Percentiles rank a stretch among this genome's conserved stretches.
phyloP scores from a whole-genome alignment of 2,888 invertebrate species.

The Nectonema munidae region DNA sequence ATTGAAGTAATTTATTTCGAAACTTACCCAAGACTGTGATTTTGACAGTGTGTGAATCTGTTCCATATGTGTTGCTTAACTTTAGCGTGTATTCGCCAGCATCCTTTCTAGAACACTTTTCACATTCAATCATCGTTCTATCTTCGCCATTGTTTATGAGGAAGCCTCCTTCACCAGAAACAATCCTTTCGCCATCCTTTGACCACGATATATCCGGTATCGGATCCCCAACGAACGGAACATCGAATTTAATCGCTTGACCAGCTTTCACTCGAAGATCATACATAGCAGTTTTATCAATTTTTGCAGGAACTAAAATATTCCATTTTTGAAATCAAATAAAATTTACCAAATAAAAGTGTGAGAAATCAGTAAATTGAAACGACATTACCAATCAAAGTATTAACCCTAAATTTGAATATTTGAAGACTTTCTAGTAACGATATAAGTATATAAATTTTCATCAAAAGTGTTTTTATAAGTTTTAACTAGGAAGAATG shows the following conservation, averaged over 20 bases:
- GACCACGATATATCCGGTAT: constrained; percentile 61
- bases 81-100: constrained; percentile 56
- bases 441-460: too few species aligned
- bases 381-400: too few species aligned
- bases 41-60: constrained; percentile 61
- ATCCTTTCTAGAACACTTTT: constrained; percentile 59
- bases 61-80: constrained; percentile 61
- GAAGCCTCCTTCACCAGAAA: too few species aligned
- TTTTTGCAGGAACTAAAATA: constrained; percentile 41
- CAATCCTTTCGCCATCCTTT: constrained; percentile 41
- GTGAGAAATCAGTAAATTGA: too few species aligned
- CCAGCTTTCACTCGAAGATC: constrained; percentile 63
- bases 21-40: constrained; percentile 42
- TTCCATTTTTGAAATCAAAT: constrained; percentile 17
- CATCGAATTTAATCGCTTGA: constrained; percentile 59
- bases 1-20: too few species aligned
- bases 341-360: too few species aligned
- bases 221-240: constrained; percentile 77
- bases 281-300: constrained; percentile 49
- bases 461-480: too few species aligned
- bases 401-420: too few species aligned
- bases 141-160: constrained; percentile 61
- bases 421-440: too few species aligned
- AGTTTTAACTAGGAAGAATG: too few species aligned
- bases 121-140: constrained; percentile 48